A percentile compares a stretch with the other conserved stretches of the same genome.
Evolutionary conservation across 2,888 invertebrate species (phyloP).

Genomic region (Chrysolina oricalcia): DNA sequence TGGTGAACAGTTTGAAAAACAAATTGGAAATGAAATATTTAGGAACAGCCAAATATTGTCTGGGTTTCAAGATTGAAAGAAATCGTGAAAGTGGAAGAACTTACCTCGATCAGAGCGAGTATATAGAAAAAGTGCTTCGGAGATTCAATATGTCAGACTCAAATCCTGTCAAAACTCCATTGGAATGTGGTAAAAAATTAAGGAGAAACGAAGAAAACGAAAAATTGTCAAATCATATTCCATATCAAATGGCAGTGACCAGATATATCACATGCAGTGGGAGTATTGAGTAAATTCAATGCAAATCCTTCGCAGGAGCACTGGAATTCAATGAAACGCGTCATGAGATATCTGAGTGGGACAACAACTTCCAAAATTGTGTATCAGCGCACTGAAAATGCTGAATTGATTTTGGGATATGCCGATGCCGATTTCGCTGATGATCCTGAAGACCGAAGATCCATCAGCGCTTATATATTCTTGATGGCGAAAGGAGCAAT

Average conservation of each 20-base stretch:
- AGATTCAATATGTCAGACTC: no score
- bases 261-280: conserved; percentile 1
- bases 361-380: background rate
- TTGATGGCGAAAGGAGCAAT: background rate
- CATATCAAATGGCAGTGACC: background rate
- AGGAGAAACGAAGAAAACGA: background rate
- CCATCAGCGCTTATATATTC: background rate
- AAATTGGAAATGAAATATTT: background rate
- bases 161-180: background rate
- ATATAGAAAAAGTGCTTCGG: no score
- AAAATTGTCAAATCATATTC: background rate
- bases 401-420: background rate
- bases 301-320: background rate
- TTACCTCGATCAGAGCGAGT: no score
- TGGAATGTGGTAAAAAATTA: background rate
- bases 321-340: background rate
- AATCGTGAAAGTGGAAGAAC: background rate
- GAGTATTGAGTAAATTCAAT: conserved; percentile 1
- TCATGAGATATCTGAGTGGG: background rate
- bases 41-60: background rate
- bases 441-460: background rate
- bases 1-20: background rate
- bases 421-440: background rate
- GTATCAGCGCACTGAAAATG: background rate
- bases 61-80: background rate